Percentiles rank a stretch among this genome's conserved stretches.
Evolutionary conservation across 2,113 vertebrate species (phyloP).

Genomic region (Dicentrarchus labrax): DNA sequence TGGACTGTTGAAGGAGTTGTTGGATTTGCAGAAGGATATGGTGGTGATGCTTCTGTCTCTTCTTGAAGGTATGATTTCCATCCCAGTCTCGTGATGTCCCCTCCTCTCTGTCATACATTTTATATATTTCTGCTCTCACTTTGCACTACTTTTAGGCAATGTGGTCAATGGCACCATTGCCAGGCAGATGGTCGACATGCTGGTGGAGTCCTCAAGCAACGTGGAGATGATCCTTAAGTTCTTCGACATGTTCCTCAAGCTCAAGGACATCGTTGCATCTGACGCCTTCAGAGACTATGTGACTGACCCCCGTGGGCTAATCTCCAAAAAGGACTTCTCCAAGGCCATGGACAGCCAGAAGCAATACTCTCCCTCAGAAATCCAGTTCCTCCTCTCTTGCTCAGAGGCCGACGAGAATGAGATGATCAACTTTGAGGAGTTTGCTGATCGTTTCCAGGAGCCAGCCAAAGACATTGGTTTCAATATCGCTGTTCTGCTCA

Average conservation of each 20-base stretch:
- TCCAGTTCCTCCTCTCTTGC: slow-evolving; percentile 98
- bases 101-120: neutral
- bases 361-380: slow-evolving; percentile 91
- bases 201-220: slow-evolving; percentile 97
- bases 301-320: slow-evolving; percentile 93
- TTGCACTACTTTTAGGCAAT: slow-evolving; percentile 85
- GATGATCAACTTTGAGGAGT: slow-evolving; percentile 96
- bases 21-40: slow-evolving; percentile 98
- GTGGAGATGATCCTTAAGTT: slow-evolving; percentile 99
- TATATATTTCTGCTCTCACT: neutral
- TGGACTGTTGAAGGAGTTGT: slow-evolving; percentile 93
- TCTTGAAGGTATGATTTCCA: slow-evolving; percentile 86
- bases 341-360: slow-evolving; percentile 99
- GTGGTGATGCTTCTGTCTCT: slow-evolving; percentile 97
- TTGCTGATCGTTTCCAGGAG: slow-evolving; percentile 94
- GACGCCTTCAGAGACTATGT: slow-evolving; percentile 96
- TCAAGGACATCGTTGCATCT: slow-evolving; percentile 95
- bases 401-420: slow-evolving; percentile 97
- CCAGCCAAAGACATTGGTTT: slow-evolving; percentile 97
- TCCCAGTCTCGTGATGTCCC: neutral
- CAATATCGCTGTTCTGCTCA: slow-evolving; percentile 95
- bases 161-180: slow-evolving; percentile 97
- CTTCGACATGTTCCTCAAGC: slow-evolving; percentile 99
- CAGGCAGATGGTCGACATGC: slow-evolving; percentile 98
- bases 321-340: slow-evolving; percentile 99